phyloP scores from a whole-genome alignment of 2,113 vertebrate genomes.

The Apodemus speciosus region DNA sequence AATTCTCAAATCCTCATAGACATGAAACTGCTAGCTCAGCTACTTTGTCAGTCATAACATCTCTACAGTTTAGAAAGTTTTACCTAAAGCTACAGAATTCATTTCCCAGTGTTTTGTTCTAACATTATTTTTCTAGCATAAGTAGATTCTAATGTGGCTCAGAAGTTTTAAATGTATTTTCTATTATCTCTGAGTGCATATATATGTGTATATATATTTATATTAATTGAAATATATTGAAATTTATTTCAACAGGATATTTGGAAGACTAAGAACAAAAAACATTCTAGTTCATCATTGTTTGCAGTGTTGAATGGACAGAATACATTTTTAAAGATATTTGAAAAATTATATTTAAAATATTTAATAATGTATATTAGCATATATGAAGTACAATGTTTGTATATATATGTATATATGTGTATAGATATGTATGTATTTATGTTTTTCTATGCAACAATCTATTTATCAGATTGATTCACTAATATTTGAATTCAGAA shows the following conservation, averaged over 20 bases:
- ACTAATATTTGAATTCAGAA: background rate
- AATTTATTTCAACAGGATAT: background rate
- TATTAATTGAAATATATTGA: background rate
- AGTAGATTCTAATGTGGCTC: background rate
- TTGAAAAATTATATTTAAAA: background rate
- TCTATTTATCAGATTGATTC: background rate
- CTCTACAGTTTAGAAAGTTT: background rate
- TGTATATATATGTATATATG: background rate
- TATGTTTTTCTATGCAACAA: background rate
- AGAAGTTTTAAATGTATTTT: background rate
- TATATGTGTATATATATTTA: background rate
- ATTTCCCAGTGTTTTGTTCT: too few species aligned
- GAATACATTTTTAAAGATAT: background rate
- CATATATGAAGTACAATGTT: background rate
- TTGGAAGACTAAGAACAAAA: background rate
- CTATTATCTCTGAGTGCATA: background rate
- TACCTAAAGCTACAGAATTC: background rate
- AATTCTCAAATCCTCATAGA: too few species aligned
- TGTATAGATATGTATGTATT: background rate
- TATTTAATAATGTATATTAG: background rate
- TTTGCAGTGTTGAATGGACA: background rate
- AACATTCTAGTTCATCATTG: background rate
- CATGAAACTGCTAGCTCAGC: too few species aligned
- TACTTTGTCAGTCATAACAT: background rate
- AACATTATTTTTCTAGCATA: background rate